Evolutionary conservation across 2,113 vertebrate genomes (phyloP).

Genomic region (Hemiprocne comata): DNA sequence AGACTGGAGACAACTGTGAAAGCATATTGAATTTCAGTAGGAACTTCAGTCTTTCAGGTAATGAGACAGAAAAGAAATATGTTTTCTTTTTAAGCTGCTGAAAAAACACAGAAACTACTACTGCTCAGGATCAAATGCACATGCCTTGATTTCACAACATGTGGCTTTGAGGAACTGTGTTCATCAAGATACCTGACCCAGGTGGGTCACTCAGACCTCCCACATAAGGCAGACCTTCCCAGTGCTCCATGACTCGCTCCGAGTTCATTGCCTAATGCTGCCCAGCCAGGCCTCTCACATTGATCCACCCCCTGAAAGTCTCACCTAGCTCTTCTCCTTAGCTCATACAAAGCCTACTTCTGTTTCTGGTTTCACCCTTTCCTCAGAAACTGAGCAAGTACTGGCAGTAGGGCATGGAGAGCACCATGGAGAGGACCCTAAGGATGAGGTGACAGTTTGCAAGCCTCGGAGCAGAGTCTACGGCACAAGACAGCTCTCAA

Average conservation of each 20-base stretch:
- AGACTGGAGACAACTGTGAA: not conserved
- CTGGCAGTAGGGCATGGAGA: not conserved
- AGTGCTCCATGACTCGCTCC: accelerated
- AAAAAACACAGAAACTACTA: not conserved
- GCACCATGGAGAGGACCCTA: not conserved
- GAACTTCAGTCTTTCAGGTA: not conserved
- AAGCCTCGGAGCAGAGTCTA: not conserved
- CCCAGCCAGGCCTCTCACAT: not conserved
- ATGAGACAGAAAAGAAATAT: not conserved
- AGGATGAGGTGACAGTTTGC: not conserved
- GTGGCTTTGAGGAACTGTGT: not conserved
- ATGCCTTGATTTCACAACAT: not conserved
- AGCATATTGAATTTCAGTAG: not conserved
- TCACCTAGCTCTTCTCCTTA: not conserved
- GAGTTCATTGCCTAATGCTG: not conserved
- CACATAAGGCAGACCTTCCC: not conserved
- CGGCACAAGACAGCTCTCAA: not conserved
- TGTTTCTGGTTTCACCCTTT: not conserved
- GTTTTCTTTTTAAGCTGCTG: not conserved
- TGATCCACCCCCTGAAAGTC: not conserved
- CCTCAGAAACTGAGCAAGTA: not conserved
- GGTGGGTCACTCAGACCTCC: not conserved
- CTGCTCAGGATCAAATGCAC: not conserved
- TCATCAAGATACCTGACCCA: not conserved
- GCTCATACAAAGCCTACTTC: not conserved